Evolutionary conservation across 2,113 vertebrate species (phyloP), one percentile per base, ranked within the genome.

Genomic region (Pardalotus punctatus): DNA sequence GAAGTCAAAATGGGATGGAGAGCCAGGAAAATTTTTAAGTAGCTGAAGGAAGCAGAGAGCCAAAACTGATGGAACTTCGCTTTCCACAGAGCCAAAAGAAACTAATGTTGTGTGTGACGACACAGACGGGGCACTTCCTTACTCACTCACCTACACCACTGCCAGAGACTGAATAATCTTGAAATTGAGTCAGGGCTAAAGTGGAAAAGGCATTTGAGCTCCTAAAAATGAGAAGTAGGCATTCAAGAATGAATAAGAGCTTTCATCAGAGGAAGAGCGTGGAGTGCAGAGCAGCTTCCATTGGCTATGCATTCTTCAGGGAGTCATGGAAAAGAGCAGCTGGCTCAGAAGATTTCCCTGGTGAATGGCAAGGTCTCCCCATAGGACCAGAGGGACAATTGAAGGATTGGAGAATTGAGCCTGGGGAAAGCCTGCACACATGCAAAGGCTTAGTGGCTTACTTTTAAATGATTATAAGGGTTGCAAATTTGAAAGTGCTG

Each of bases 11-110:
- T 35, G 31, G 23, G 20, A 40, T 38, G 17, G 31, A 51, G 8
- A 87, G 86, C 66, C 88, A 94, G 92, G 71, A 95, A 97, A 83
- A 54, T 35, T 76, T 78, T 92, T 20, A 93, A 92, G 76, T 58
- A 92, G 74, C 42, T 81, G 25, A 88, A 88, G 54, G 33, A 80
- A 94, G 35, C 38, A 81, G 16, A 86, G 33, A 62, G 71, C 45
- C 82, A 95, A 85, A 93, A 77, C 10, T 51, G 35, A 58, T 69
- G 38, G 45, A n/a, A 50, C 62, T 43, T 74, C 36, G 5, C 29
- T 93, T 96, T 42, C 25, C 31, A 8, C 25, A 50, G 23, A 43
- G 64, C 89, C 71, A 94, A 95, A 85, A 91, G 62, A 90, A 93
- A 90, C 62, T 90, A 2, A 48, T 86, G 96, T 91, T 69, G 6